A percentile compares a stretch with the other conserved stretches of the same genome.
Evolutionary conservation across 2,888 invertebrate species (phyloP).

Genomic region (Drosophila lacicola): DNA sequence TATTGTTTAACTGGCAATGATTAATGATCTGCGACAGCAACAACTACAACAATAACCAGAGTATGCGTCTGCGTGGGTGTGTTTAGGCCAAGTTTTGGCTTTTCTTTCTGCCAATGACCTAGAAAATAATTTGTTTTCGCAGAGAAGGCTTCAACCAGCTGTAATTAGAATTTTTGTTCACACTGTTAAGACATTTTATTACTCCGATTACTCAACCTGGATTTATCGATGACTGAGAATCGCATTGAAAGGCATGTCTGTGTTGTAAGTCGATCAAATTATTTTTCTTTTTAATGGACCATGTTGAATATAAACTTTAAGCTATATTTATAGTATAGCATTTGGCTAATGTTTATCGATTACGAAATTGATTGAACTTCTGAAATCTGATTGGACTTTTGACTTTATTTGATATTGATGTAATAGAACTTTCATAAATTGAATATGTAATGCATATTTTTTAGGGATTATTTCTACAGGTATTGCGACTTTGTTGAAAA

Average conservation of each 20-base stretch:
- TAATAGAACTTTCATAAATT: too few relatives aligned
- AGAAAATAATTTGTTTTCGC: conserved; percentile 52
- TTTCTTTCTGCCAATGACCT: conserved; percentile 71
- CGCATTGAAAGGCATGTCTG: neutral
- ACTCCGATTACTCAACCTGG: conserved; percentile 11
- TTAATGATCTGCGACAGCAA: conserved; percentile 58
- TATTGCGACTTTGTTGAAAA: too few relatives aligned
- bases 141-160: neutral
- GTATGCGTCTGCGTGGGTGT: conserved; percentile 1
- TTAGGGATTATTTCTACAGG: too few relatives aligned
- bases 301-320: too few relatives aligned
- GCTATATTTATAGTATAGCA: too few relatives aligned
- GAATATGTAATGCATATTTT: too few relatives aligned
- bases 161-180: conserved; percentile 37
- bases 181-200: neutral
- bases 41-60: conserved; percentile 32
- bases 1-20: conserved; percentile 76
- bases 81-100: conserved; percentile 37
- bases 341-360: too few relatives aligned
- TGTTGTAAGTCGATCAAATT: too few relatives aligned
- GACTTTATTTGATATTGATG: too few relatives aligned
- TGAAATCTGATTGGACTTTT: too few relatives aligned
- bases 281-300: too few relatives aligned
- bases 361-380: too few relatives aligned
- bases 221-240: conserved; percentile 27